Conservation (phyloP, 2,888 invertebrate genomes). For the Dryadula phaetusa region DNA sequence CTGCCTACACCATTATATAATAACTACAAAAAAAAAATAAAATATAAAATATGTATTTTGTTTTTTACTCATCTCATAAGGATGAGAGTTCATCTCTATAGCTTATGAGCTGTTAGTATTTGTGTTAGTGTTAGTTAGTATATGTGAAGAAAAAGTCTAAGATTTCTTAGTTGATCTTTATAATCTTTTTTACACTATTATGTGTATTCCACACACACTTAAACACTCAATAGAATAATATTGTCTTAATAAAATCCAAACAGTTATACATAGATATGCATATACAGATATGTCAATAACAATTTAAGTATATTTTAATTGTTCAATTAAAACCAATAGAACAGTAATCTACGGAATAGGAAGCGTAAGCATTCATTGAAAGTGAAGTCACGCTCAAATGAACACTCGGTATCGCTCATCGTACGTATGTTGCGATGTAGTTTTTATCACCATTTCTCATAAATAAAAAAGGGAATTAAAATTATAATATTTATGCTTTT, state of each 20-base stretch:
- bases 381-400: conserved; percentile 51
- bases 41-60: too few species aligned
- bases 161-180: too few species aligned
- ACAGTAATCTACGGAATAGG: conserved; percentile 49
- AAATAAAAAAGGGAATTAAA: conserved; percentile 5
- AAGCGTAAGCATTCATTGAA: conserved; percentile 50
- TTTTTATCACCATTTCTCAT: conserved; percentile 11
- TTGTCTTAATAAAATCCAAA: neutral
- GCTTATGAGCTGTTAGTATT: too few species aligned
- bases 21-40: too few species aligned
- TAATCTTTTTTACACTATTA: too few species aligned
- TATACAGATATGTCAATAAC: neutral
- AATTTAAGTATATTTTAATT: conserved; percentile 1
- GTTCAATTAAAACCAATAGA: conserved; percentile 24
- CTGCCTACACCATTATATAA: too few species aligned
- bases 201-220: too few species aligned
- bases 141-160: too few species aligned
- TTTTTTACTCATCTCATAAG: too few species aligned
- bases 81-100: too few species aligned
- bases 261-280: neutral
- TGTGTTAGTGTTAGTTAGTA: too few species aligned
- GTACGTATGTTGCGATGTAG: conserved; percentile 34
- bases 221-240: too few species aligned
- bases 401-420: conserved; percentile 47
- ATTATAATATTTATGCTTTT: neutral